Conservation (phyloP, 2,113 vertebrate genomes). For the Procavia capensis region DNA sequence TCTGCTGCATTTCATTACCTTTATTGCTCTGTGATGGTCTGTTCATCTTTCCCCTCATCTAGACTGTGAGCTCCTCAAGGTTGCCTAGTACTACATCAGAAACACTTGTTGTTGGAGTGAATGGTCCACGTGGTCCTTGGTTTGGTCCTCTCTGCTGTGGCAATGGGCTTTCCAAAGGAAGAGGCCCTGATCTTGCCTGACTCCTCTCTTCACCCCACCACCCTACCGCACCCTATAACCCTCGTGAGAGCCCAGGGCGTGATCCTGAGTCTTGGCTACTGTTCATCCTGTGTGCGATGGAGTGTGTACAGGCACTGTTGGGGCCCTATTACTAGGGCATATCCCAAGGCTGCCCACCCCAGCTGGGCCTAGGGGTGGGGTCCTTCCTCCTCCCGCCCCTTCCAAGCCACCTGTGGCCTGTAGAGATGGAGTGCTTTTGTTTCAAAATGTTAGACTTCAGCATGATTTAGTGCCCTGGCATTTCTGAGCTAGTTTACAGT, state of each 20-base stretch:
- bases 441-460: slow-evolving; percentile 65
- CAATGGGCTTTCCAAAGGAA: not conserved
- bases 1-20: not conserved
- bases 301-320: not conserved
- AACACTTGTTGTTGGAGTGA: not conserved
- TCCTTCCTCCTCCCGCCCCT: not conserved
- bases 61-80: not conserved
- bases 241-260: no score
- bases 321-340: not conserved
- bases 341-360: not conserved
- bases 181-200: not conserved
- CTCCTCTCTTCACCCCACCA: not conserved
- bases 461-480: slow-evolving; percentile 76
- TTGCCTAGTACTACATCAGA: accelerated
- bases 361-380: no score
- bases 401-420: not conserved
- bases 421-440: not conserved
- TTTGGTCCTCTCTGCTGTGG: not conserved
- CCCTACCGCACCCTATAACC: not conserved
- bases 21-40: not conserved
- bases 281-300: accelerated
- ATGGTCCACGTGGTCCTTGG: no score
- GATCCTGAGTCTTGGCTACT: not conserved
- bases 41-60: no score
- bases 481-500: slow-evolving; percentile 77